A percentile compares a stretch with the other conserved stretches of the same genome.
These are phyloP conservation scores for Dromococcyx pavoninus DNA, from an alignment of 2,797 vertebrate genomes.

Conservation along the genomic window DNA sequence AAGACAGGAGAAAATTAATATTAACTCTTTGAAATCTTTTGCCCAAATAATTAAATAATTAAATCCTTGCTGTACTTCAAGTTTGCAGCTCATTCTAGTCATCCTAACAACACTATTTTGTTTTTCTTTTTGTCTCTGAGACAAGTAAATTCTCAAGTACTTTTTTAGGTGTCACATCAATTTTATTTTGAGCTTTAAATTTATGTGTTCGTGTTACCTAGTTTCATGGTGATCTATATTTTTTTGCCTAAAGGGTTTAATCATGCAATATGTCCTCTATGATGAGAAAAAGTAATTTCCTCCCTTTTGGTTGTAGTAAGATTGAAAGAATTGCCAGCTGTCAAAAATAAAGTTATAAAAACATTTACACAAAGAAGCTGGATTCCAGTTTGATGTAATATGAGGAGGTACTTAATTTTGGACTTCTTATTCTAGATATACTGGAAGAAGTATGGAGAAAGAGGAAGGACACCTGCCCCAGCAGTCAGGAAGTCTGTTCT, in stretches of 20 bases:
- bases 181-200: not conserved
- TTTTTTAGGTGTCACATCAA: not conserved
- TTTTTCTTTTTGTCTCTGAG: not conserved
- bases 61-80: not conserved
- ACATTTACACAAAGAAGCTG: not conserved
- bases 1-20: not conserved
- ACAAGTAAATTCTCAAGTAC: not conserved
- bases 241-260: not conserved
- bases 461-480: not conserved
- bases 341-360: not conserved
- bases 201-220: not conserved
- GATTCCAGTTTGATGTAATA: not conserved
- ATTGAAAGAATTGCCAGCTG: not conserved
- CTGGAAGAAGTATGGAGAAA: not conserved
- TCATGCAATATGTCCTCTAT: not conserved
- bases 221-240: not conserved
- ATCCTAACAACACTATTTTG: not conserved
- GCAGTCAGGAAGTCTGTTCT: not conserved
- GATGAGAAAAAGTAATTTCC: not conserved
- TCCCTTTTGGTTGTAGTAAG: not conserved
- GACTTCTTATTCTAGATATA: not conserved
- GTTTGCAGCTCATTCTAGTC: not conserved
- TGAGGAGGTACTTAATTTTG: not conserved
- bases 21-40: not conserved
- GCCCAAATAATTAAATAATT: not conserved